Evolutionary conservation across 2,797 vertebrate species (phyloP), one percentile per base, ranked within the genome.

Genomic region (Sebastes oblongus): DNA sequence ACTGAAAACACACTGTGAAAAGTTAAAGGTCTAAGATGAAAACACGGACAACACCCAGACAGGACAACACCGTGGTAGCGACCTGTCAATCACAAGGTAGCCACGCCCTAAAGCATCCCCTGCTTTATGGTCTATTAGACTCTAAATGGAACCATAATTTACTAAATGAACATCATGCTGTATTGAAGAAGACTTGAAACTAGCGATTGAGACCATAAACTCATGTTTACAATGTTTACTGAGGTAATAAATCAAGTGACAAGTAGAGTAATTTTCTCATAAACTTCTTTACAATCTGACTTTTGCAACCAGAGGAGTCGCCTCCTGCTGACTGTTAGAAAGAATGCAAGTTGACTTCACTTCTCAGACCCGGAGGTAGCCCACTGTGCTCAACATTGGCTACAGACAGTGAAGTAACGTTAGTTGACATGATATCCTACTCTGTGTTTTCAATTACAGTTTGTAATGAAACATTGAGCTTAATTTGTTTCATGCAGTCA

Each of bases 251-350:
- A 52, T n/a, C 18, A 52, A 52, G 46, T n/a, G 18, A 52, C 8
- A 52, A 52, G 46, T 20, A 52, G 46, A 0, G 0, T n/a, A 4
- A 52, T n/a, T 52, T 52, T 52, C 46, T 52, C 46, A n/a, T 9
- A 52, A 1, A 52, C 46, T 52, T 52, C 46, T 52, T 9, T 52
- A n/a, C 18, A 52, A 10, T 52, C 46, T 4, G 46, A 52, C 2
- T n/a, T n/a, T n/a, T 52, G 46, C 46, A 52, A n/a, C 46, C 46
- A 52, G 46, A 52, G 46, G 46, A 52, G 46, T 52, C 46, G 8
- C 46, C 46, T 1, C 46, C 46, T 52, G 46, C 46, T 52, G 46
- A 8, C 18, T 52, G 1, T 52, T 52, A 10, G 46, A 52, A n/a
- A 52, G 3, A 52, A 52, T 20, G 46, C 18, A 52, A 2, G 42